Evolutionary conservation across 2,888 invertebrate genomes (phyloP).

Genomic region (Mimas tiliae): DNA sequence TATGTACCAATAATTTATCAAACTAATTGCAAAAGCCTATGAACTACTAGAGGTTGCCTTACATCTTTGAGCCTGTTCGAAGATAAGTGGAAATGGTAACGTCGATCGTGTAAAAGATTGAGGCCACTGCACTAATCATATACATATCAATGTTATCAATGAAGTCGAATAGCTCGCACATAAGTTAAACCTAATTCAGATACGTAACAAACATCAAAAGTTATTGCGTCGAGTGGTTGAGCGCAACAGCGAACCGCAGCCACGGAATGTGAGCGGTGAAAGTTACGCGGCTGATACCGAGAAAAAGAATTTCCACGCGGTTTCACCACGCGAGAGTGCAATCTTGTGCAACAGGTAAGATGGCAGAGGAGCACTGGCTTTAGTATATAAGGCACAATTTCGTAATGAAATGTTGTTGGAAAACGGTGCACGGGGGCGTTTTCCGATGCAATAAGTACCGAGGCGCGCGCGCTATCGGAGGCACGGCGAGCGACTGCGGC

Average conservation of each 20-base stretch:
- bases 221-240: conserved; percentile 60
- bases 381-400: conserved; percentile 34
- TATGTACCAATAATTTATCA: not conserved
- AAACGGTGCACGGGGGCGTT: conserved; percentile 54
- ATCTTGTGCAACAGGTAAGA: conserved; percentile 66
- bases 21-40: not conserved
- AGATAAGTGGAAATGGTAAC: conserved; percentile 1
- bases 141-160: conserved; percentile 38
- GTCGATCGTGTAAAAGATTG: not conserved
- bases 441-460: conserved; percentile 51
- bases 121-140: not conserved
- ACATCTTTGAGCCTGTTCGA: not conserved
- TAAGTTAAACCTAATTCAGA: conserved; percentile 50
- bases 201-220: conserved; percentile 58
- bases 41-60: not conserved
- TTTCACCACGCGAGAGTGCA: conserved; percentile 77
- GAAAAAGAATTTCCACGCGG: conserved; percentile 81
- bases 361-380: conserved; percentile 40
- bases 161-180: conserved; percentile 48
- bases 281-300: conserved; percentile 77
- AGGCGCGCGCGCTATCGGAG: conserved; percentile 71
- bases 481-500: conserved; percentile 74
- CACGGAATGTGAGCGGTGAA: conserved; percentile 80
- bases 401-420: conserved; percentile 29
- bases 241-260: conserved; percentile 55